phyloP scores from a whole-genome alignment of 2,888 invertebrate genomes.

The Nineta flava region DNA sequence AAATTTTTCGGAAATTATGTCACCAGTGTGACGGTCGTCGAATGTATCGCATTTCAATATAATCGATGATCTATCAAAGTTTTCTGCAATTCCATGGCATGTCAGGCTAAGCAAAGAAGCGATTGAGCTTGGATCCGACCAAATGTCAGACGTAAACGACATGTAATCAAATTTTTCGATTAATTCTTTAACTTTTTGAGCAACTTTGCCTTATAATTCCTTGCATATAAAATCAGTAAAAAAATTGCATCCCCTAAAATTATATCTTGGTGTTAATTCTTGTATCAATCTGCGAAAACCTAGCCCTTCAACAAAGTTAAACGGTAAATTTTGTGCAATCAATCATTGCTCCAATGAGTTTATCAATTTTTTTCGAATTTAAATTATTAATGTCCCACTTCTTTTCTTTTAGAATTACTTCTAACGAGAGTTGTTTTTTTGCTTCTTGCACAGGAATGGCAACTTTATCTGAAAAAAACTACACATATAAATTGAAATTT shows the following conservation, averaged over 20 bases:
- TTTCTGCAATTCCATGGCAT: conserved; percentile 13
- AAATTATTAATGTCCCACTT: conserved; percentile 8
- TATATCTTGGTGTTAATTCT: conserved; percentile 4
- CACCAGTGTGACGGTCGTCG: conserved; percentile 15
- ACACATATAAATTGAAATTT: too few species aligned
- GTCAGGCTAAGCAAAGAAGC: conserved; percentile 14
- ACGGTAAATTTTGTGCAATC: conserved; percentile 6
- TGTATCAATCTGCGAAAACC: conserved; percentile 8
- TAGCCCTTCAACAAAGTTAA: conserved; percentile 6
- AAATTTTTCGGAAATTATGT: conserved; percentile 16
- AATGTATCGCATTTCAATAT: conserved; percentile 11
- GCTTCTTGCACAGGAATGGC: too few species aligned
- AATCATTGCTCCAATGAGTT: neutral
- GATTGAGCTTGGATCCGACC: conserved; percentile 12
- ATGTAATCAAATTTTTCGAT: conserved; percentile 7
- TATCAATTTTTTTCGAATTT: neutral
- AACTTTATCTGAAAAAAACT: too few species aligned
- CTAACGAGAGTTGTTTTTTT: neutral
- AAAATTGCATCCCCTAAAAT: conserved; percentile 4
- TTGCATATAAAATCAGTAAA: neutral
- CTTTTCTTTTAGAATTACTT: conserved; percentile 1
- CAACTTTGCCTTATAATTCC: conserved; percentile 3
- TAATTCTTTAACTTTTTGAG: conserved; percentile 5
- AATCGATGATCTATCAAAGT: conserved; percentile 14
- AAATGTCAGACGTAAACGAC: conserved; percentile 9